Percentiles rank a stretch among this genome's conserved stretches.
Conservation (phyloP, 2,113 vertebrate species). For the Perca fluviatilis region DNA sequence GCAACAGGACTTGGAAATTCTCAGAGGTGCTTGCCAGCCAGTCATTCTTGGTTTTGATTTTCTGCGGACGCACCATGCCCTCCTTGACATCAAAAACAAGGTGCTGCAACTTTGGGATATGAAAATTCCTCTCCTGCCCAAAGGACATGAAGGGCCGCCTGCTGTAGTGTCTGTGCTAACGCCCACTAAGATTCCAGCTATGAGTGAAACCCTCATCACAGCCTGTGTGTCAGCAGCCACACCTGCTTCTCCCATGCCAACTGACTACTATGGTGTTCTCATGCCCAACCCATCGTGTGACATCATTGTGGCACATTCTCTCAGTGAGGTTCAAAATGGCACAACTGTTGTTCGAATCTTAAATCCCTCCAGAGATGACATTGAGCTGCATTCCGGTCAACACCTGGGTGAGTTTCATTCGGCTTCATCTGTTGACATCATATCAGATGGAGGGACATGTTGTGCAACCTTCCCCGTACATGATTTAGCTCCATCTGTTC, state of each 20-base stretch:
- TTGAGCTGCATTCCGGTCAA: not conserved
- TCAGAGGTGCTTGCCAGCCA: slow-evolving; percentile 3
- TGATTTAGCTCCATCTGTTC: too few species aligned
- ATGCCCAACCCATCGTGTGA: too few species aligned
- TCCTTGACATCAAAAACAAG: not conserved
- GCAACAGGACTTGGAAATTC: slow-evolving; percentile 11
- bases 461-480: too few species aligned
- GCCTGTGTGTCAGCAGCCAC: not conserved
- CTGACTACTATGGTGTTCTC: slow-evolving; percentile 8
- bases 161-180: not conserved
- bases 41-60: not conserved
- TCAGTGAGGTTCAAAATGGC: too few species aligned
- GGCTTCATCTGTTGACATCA: too few species aligned
- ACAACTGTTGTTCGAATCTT: too few species aligned
- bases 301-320: too few species aligned
- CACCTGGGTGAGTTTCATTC: too few species aligned
- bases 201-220: slow-evolving; percentile 11
- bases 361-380: too few species aligned
- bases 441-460: too few species aligned
- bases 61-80: not conserved
- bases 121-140: not conserved
- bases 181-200: not conserved
- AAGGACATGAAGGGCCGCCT: not conserved
- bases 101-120: not conserved
- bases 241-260: not conserved